phyloP scores from a whole-genome alignment of 2,113 vertebrate species.

The Nothoprocta pentlandii region DNA sequence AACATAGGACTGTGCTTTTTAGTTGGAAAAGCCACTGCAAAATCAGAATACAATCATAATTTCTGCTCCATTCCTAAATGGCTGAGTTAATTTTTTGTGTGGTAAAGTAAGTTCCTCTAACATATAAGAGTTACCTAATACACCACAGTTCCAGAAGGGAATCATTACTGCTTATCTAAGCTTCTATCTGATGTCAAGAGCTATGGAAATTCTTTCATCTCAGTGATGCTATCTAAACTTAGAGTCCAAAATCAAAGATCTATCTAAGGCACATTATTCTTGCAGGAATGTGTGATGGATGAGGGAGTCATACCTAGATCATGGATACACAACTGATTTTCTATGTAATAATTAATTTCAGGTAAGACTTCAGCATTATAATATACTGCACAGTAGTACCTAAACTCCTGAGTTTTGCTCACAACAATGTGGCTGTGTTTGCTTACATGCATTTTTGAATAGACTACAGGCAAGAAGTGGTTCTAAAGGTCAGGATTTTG shows the following conservation, averaged over 20 bases:
- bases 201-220: neutral
- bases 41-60: neutral
- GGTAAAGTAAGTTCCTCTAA: neutral
- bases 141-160: neutral
- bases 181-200: neutral
- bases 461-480: neutral
- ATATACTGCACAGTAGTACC: fast-evolving
- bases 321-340: neutral
- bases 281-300: neutral
- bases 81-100: neutral
- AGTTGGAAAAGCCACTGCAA: neutral
- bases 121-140: neutral
- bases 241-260: neutral
- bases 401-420: neutral
- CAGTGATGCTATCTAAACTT: neutral
- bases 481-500: neutral
- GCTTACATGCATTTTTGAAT: neutral
- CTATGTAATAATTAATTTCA: neutral
- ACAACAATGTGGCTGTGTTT: too few relatives aligned
- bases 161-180: neutral
- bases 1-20: neutral
- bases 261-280: neutral
- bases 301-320: neutral
- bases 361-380: neutral
- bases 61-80: neutral